phyloP scores from a whole-genome alignment of 2,888 invertebrate genomes.

The Oasisia sp. region DNA sequence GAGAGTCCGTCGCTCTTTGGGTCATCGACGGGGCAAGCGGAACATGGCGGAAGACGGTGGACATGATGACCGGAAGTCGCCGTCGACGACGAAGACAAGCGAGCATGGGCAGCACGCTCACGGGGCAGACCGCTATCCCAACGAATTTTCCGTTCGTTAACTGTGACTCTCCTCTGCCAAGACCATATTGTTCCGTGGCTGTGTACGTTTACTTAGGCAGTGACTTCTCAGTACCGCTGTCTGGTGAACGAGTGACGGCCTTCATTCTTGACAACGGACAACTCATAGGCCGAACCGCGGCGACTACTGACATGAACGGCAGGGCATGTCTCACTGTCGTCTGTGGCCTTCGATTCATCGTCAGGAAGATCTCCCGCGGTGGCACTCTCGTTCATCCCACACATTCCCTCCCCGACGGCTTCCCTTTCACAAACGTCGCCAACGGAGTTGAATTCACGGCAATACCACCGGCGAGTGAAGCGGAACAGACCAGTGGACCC shows the following conservation, averaged over 20 bases:
- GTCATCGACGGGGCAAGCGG: not conserved
- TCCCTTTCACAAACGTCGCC: not conserved
- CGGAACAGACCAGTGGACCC: not conserved
- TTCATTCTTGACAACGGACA: not conserved
- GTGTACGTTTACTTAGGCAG: not conserved
- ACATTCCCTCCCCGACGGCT: not conserved
- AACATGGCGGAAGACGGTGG: not conserved
- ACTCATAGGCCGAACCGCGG: not conserved
- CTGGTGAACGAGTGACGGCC: not conserved
- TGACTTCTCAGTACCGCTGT: not conserved
- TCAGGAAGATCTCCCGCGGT: not conserved
- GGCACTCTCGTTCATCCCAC: not conserved
- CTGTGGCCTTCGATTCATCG: not conserved
- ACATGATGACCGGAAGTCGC: not conserved
- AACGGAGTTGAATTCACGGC: not conserved
- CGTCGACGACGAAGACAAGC: conserved; percentile 4
- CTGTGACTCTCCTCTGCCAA: not conserved
- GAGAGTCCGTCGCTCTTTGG: not conserved
- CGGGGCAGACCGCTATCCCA: not conserved
- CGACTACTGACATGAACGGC: not conserved
- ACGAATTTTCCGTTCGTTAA: not conserved
- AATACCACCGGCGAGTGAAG: not conserved
- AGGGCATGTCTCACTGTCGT: not conserved
- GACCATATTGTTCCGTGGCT: not conserved
- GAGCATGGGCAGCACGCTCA: not conserved